phyloP scores from a whole-genome alignment of 2,113 vertebrate genomes.

The Equus quagga region DNA sequence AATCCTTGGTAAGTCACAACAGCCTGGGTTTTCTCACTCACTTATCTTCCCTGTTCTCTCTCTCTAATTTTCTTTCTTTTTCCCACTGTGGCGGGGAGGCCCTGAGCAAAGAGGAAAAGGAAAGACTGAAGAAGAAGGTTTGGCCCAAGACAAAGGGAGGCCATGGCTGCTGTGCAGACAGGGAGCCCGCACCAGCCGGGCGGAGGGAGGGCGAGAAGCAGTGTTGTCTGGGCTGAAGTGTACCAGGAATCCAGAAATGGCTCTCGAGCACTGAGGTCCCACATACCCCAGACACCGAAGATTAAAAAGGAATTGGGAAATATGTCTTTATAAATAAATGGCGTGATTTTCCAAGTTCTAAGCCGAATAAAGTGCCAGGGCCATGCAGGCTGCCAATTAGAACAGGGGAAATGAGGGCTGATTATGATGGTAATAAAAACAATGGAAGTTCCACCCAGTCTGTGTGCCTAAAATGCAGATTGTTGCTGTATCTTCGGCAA shows the following conservation, averaged over 20 bases:
- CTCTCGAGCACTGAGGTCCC: background rate
- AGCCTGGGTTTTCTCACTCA: slow-evolving; percentile 18
- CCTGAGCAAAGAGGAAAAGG: background rate
- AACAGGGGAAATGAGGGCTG: background rate
- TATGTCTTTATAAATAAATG: background rate
- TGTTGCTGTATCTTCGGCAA: background rate
- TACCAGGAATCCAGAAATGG: background rate
- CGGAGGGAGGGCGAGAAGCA: background rate
- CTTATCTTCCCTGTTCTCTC: background rate
- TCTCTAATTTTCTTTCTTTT: background rate
- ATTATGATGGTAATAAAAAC: rapidly evolving
- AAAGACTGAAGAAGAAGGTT: background rate
- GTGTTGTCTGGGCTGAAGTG: background rate
- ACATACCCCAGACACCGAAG: background rate
- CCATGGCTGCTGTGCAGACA: rapidly evolving
- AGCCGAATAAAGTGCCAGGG: background rate
- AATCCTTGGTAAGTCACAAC: slow-evolving; percentile 65
- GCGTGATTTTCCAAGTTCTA: background rate
- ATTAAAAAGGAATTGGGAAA: background rate
- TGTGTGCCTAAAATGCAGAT: rapidly evolving
- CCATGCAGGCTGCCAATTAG: background rate
- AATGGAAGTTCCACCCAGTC: too few relatives aligned
- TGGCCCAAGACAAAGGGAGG: background rate
- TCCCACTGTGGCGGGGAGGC: background rate
- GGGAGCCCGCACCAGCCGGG: rapidly evolving